Base-by-base conservation (phyloP, 1,140 invertebrate genomes). In the Anthonomus grandis region DNA sequence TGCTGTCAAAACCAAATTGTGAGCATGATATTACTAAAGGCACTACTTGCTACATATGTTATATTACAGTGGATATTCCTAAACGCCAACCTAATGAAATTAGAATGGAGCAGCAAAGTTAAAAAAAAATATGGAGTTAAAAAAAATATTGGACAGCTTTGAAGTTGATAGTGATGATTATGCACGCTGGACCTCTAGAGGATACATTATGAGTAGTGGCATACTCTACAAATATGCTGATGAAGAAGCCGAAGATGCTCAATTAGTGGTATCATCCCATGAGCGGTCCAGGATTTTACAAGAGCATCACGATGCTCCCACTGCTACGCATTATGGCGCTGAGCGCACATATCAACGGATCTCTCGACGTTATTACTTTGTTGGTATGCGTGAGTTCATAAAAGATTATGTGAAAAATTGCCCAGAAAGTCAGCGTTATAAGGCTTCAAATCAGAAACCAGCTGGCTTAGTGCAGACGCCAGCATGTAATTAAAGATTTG, bases 381-480 rank as follows among this genome's bases (percentile, higher is more conserved):
- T 17, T 9, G 19, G 13, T 46, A 57, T 57, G 55, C 15, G 45
- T 15, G 12, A 46, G 37, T n/a, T 21, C 19, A 31, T 57, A 2
- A 15, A 45, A 8, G 13, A 57, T 10, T 27, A 57, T 42, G 34
- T 57, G 8, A 48, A 1, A 65, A 34, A 39, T 10, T 63, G 58
- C n/a, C n/a, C n/a, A n/a, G n/a, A n/a, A n/a, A n/a, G n/a, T n/a
- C n/a, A n/a, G 15, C 21, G 24, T 37, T 34, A 49, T 23, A 49
- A 49, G 18, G 36, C 13, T 15, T 13, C 4, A 0, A 37, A 38
- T 24, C 37, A 25, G 10, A 70, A 65, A 59, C 63, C 68, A 0
- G 59, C 62, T 0, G 68, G 68, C 6, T 42, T 72, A 9, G 25
- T 68, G 12, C 67, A 70, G 51, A 67, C 67, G 0, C 48, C 60